Percentiles rank a stretch among this genome's conserved stretches.
phyloP scores from a whole-genome alignment of 2,888 invertebrate genomes.

The Therioaphis trifolii region DNA sequence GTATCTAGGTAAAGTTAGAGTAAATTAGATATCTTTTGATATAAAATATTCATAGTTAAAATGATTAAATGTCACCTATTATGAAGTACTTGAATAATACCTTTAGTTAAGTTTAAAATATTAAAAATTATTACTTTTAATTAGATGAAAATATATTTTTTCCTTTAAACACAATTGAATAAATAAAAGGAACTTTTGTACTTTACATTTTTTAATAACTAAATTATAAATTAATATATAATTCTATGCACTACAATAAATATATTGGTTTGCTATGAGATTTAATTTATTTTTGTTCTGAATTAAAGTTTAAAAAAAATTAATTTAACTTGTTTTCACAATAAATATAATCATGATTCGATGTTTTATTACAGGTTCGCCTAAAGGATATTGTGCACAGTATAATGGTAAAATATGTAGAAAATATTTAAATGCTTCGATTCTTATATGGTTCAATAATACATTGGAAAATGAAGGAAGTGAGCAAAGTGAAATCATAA shows the following conservation, averaged over 20 bases:
- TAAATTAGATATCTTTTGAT: background rate
- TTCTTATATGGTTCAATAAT: constrained; percentile 81
- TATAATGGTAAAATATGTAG: constrained; percentile 88
- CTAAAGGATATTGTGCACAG: constrained; percentile 81
- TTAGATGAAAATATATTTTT: too few species aligned
- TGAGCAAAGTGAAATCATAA: constrained; percentile 85
- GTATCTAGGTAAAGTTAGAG: background rate
- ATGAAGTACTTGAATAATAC: too few species aligned
- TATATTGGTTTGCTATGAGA: too few species aligned
- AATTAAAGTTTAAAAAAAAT: too few species aligned
- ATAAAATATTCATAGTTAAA: background rate
- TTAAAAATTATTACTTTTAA: too few species aligned
- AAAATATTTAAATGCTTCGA: constrained; percentile 75
- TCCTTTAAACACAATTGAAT: too few species aligned
- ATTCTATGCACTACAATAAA: too few species aligned
- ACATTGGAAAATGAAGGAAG: constrained; percentile 75
- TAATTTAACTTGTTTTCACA: background rate
- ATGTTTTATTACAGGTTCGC: constrained; percentile 16
- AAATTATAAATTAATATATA: too few species aligned
- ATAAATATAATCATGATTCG: background rate
- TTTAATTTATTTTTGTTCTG: background rate
- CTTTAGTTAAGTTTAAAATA: too few species aligned
- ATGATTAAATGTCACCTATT: too few species aligned
- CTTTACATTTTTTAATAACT: too few species aligned
- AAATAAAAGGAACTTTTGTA: too few species aligned